Conservation (phyloP, 2,888 invertebrate genomes). For the Oasisia sp. region DNA sequence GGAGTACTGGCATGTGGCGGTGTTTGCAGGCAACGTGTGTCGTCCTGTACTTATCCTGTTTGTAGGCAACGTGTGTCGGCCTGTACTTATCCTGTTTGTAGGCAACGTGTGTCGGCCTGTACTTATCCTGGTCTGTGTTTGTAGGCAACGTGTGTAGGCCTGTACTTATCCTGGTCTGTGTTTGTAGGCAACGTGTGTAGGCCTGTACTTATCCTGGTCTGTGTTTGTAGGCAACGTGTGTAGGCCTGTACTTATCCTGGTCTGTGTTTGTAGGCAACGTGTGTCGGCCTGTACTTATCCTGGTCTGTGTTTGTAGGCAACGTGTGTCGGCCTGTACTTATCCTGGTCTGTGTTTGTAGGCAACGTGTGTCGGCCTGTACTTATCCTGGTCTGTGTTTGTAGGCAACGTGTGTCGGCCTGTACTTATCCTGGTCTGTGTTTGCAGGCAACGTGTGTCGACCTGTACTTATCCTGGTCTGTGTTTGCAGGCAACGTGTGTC, state of each 20-base stretch:
- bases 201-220: conserved; percentile 88
- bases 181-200: conserved; percentile 81
- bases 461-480: conserved; percentile 85
- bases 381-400: conserved; percentile 77
- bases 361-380: conserved; percentile 86
- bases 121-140: conserved; percentile 77
- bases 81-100: conserved; percentile 84
- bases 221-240: conserved; percentile 77
- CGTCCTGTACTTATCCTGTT: conserved; percentile 88
- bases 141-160: conserved; percentile 87
- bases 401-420: conserved; percentile 89
- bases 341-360: conserved; percentile 78
- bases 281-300: conserved; percentile 88
- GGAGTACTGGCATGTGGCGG: background rate
- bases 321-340: conserved; percentile 86
- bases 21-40: conserved; percentile 78
- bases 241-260: conserved; percentile 91
- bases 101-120: conserved; percentile 90
- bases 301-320: conserved; percentile 79
- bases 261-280: conserved; percentile 76
- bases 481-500: conserved; percentile 79
- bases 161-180: conserved; percentile 82
- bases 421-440: conserved; percentile 80
- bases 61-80: conserved; percentile 84
- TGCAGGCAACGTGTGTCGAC: conserved; percentile 84